A percentile compares a stretch with the other conserved stretches of the same genome.
Evolutionary conservation across 2,888 invertebrate genomes (phyloP).

Genomic region (Lacanobia wlatinum): DNA sequence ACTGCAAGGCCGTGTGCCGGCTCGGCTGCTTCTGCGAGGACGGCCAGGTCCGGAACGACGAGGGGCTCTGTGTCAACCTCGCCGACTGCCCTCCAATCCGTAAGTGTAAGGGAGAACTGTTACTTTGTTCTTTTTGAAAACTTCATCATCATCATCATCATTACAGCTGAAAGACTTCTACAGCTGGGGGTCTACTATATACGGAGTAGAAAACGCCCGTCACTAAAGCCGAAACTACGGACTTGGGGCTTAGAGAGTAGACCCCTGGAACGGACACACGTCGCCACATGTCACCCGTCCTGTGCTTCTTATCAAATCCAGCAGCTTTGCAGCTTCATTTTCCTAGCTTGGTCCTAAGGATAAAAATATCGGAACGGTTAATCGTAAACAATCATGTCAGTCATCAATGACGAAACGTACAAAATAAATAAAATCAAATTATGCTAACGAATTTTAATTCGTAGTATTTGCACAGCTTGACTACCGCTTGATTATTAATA

Average conservation of each 20-base stretch:
- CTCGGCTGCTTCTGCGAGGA: slow-evolving; percentile 81
- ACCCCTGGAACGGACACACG: too few relatives aligned
- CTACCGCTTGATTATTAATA: too few relatives aligned
- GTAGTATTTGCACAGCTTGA: slow-evolving; percentile 12
- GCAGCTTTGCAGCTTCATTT: too few relatives aligned
- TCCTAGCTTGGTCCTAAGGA: too few relatives aligned
- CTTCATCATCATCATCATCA: background rate
- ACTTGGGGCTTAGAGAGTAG: too few relatives aligned
- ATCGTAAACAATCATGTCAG: too few relatives aligned
- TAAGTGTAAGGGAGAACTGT: slow-evolving; percentile 62
- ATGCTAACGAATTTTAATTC: background rate
- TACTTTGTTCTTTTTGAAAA: background rate
- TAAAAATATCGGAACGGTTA: too few relatives aligned
- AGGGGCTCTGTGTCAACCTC: slow-evolving; percentile 78
- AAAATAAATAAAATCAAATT: background rate
- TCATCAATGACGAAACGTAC: too few relatives aligned
- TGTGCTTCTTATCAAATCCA: too few relatives aligned
- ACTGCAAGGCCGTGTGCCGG: slow-evolving; percentile 76
- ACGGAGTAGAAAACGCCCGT: too few relatives aligned
- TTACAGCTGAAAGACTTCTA: background rate
- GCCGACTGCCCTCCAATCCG: slow-evolving; percentile 76
- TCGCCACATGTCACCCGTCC: too few relatives aligned
- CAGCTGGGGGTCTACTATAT: background rate
- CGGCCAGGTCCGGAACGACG: slow-evolving; percentile 75
- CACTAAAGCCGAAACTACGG: too few relatives aligned